Evolutionary conservation across 1,140 invertebrate species (phyloP), one percentile per base, ranked within the genome.

Genomic region (Schlechtendalia chinensis): DNA sequence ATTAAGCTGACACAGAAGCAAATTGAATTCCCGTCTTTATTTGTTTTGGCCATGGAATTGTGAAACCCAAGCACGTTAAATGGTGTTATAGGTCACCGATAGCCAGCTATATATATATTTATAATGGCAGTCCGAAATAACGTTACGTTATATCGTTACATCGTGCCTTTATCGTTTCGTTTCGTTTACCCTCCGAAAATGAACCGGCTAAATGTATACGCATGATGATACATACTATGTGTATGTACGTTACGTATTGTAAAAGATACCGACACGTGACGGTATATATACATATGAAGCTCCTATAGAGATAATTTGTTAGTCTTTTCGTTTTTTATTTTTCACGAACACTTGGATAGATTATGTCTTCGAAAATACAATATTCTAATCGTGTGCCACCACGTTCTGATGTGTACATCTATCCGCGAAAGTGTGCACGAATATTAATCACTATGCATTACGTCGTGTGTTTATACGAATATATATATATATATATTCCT

Each of bases 221-320:
- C 32, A n/a, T n/a, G n/a, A n/a, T 16, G 19, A 10, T 5, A 19
- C 5, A 56, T 27, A 59, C 2, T 4, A 11, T 6, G 24, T 8
- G 61, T n/a, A 17, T 19, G 29, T 12, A 16, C 10, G 11, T 32
- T 5, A 5, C 12, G 27, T 3, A 59, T 27, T 27, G 4, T n/a
- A 12, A 19, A 32, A 4, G 32, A 4, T 29, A 29, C 27, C 12
- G 27, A 39, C n/a, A 32, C 5, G 17, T 3, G 59, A 17, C 4
- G 16, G 17, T 61, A 29, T 27, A 14, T 61, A 24, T 29, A 11
- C 16, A 27, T 27, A 61, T 14, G 8, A 24, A 17, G 59, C 6
- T 39, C 24, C 59, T 27, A 27, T 65, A 39, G 32, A 47, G 22
- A 69, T 69, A 47, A 69, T 69, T 69, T 69, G 65, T 69, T 69